phyloP scores from a whole-genome alignment of 2,113 vertebrate genomes.

The Elgaria multicarinata region DNA sequence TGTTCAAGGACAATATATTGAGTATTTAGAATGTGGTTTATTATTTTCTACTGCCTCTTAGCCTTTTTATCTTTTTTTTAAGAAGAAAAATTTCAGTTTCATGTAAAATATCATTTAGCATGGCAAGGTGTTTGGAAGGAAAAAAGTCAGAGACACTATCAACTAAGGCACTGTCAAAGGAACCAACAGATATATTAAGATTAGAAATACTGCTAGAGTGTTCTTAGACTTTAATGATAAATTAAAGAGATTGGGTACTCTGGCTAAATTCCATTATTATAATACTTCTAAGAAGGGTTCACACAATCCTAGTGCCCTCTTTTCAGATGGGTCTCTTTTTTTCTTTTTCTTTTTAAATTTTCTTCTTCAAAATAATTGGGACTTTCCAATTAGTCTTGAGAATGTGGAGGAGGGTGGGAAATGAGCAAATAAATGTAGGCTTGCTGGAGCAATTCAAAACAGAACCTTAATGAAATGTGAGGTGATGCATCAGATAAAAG shows the following conservation, averaged over 20 bases:
- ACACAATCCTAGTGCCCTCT: background rate
- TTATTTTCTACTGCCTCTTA: background rate
- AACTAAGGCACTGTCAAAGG: slow-evolving; percentile 19
- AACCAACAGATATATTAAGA: background rate
- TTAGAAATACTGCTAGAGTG: background rate
- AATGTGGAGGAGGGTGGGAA: background rate
- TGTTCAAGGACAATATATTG: background rate
- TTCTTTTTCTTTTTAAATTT: background rate
- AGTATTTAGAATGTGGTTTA: background rate
- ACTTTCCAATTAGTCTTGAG: background rate
- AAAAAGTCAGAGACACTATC: background rate
- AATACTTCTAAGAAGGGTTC: slow-evolving; percentile 1
- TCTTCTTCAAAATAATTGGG: background rate
- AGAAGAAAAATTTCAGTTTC: background rate
- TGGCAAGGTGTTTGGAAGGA: background rate
- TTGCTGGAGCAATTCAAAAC: background rate
- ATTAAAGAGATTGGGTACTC: slow-evolving; percentile 1
- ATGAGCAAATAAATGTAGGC: background rate
- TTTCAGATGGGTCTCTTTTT: background rate
- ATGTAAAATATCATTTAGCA: background rate
- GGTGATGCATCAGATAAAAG: background rate
- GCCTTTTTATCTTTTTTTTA: background rate
- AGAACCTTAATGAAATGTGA: background rate
- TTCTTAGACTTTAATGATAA: slow-evolving; percentile 26
- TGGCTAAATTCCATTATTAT: slow-evolving; percentile 20